Evolutionary conservation across 2,888 invertebrate genomes (phyloP).

Genomic region (Lasioglossum leucozonium): DNA sequence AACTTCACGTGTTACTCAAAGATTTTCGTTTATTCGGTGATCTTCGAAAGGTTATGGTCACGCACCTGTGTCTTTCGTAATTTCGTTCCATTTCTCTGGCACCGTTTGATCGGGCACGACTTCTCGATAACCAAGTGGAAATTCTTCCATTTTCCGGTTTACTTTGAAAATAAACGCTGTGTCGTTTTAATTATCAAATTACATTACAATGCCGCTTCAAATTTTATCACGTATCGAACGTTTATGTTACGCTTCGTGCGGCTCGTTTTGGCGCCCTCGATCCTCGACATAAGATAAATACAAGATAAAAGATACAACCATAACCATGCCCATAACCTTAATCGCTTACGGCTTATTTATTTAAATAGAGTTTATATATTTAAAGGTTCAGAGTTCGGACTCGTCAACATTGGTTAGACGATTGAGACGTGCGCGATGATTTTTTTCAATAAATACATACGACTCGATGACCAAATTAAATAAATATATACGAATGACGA

Average conservation of each 20-base stretch:
- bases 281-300: not conserved
- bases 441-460: not conserved
- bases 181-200: constrained; percentile 36
- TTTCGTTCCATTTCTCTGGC: constrained; percentile 93
- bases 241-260: constrained; percentile 44
- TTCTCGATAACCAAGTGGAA: constrained; percentile 89
- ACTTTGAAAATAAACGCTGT: constrained; percentile 26
- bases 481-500: constrained; percentile 16
- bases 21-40: constrained; percentile 46
- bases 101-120: constrained; percentile 91
- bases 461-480: constrained; percentile 13
- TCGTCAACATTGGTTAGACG: not conserved
- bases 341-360: not conserved
- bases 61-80: constrained; percentile 92
- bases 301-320: no score
- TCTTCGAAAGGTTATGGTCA: constrained; percentile 70
- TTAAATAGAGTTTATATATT: not conserved
- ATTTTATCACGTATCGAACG: constrained; percentile 58
- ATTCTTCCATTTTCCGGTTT: constrained; percentile 78
- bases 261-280: constrained; percentile 46
- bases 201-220: constrained; percentile 55
- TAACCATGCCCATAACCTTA: not conserved
- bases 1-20: not conserved
- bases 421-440: not conserved
- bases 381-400: no score